Base-by-base conservation (phyloP, 2,888 invertebrate genomes). In the Opisthograptis luteolata region DNA sequence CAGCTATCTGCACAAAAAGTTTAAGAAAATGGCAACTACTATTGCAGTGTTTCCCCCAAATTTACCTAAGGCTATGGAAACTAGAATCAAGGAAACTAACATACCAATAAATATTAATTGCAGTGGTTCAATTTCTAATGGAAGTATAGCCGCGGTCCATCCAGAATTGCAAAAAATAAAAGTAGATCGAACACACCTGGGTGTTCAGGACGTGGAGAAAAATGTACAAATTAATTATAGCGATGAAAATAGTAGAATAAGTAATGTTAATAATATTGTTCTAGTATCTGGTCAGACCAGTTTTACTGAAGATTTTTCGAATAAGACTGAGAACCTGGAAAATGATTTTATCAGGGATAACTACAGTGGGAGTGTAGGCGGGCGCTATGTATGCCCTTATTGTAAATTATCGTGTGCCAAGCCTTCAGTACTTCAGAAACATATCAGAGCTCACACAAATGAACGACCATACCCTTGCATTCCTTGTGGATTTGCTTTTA, bases 391-490 rank as follows among this genome's bases (percentile, higher is more conserved):
- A 62, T 98, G 98, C 79, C 94, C 95, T 7, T 97, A 96, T 81
- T 98, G 98, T 91, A 96, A 95, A 81, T 90, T 97, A 78, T 94
- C 94, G 61, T 98, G 97, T 91, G 95, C 97, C 70, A 98, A 98
- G 87, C 97, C 97, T 50, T 97, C 97, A 79, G 97, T 98, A 61
- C 92, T 98, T 59, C 95, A 97, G 83, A 98, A 98, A 92, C 98
- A 98, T 92, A 96, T 98, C 82, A 93, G 97, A 75, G 96, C 97
- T 54, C 97, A 98, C 84, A 97, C 98, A 32, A 97, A 97, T 79
- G 97, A 98, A 86, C 92, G 97, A 68, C 97, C 97, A 48, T 98
- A 95, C 89, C 97, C 97, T 17, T 98, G 97, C 87, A 91, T 93
- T 69, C 94, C 95, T 62, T 98, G 97, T 84, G 96, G 96, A 62